Conservation (phyloP, 2,797 vertebrate species). For the Molossus molossus region DNA sequence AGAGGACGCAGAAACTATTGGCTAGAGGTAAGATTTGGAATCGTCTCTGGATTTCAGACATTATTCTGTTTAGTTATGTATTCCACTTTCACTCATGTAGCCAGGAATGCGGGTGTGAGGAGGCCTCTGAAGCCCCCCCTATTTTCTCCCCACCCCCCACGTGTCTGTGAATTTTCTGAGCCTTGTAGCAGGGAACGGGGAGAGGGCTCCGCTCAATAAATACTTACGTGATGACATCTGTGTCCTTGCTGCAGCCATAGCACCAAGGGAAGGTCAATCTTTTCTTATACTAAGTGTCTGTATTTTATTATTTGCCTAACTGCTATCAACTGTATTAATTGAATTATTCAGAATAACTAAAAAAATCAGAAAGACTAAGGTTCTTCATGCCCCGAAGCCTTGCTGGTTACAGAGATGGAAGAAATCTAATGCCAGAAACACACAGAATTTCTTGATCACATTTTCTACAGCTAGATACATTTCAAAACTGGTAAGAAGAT, state of each 20-base stretch:
- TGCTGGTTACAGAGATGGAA: neutral
- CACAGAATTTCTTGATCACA: neutral
- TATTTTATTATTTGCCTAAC: slow-evolving; percentile 52
- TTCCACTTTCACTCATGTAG: neutral
- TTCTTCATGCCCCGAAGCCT: neutral
- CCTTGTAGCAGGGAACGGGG: neutral
- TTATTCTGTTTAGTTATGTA: neutral
- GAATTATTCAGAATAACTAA: slow-evolving; percentile 37
- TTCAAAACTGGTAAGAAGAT: neutral
- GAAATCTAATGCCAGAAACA: neutral
- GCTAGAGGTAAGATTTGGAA: slow-evolving; percentile 18
- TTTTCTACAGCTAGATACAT: neutral
- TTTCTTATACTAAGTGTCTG: slow-evolving; percentile 20
- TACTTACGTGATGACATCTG: neutral
- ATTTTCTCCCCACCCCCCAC: neutral
- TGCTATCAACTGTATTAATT: neutral
- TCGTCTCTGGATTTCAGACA: neutral
- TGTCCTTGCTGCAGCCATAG: neutral
- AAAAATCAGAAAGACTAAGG: neutral
- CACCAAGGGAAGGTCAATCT: slow-evolving; percentile 61
- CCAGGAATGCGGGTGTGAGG: neutral
- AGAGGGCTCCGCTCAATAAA: slow-evolving; percentile 23
- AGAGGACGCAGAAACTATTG: neutral
- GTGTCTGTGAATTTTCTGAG: neutral
- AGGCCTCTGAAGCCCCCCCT: neutral